Evolutionary conservation across 2,888 invertebrate species (phyloP).

Genomic region (Hydrotaea diabolus): DNA sequence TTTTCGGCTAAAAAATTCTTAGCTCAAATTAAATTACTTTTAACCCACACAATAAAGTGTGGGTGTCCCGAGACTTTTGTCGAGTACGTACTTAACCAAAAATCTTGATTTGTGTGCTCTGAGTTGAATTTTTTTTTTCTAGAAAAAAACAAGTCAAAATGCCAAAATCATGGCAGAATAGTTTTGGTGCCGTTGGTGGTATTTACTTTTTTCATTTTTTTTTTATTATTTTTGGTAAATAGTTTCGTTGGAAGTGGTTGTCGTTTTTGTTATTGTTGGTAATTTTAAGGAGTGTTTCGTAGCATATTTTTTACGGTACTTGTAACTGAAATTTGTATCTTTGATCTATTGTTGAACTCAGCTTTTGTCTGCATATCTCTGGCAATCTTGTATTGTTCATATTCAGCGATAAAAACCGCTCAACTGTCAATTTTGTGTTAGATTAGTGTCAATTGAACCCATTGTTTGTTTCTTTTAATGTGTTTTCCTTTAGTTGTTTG

Average conservation of each 20-base stretch:
- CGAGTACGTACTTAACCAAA: constrained; percentile 12
- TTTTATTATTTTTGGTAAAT: constrained; percentile 30
- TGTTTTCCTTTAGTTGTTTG: not conserved
- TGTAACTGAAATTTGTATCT: constrained; percentile 46
- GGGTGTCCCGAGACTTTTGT: constrained; percentile 50
- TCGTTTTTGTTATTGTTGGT: constrained; percentile 2
- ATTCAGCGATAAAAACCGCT: constrained; percentile 32
- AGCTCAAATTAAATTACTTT: constrained; percentile 38
- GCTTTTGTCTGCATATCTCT: constrained; percentile 3
- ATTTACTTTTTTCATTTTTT: not conserved
- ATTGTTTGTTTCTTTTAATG: not conserved
- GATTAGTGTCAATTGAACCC: constrained; percentile 44
- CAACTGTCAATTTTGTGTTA: constrained; percentile 55
- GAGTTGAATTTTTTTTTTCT: not conserved
- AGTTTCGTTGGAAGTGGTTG: constrained; percentile 17
- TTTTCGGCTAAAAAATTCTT: constrained; percentile 38
- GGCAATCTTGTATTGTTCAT: constrained; percentile 25
- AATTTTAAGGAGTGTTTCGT: constrained; percentile 60
- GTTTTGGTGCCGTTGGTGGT: no score
- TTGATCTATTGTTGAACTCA: constrained; percentile 45
- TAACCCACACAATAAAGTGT: constrained; percentile 43
- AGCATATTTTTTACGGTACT: constrained; percentile 28
- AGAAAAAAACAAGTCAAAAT: constrained; percentile 22
- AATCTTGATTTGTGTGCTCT: constrained; percentile 29
- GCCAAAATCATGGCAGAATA: constrained; percentile 50